These are phyloP conservation scores for Heliothis virescens DNA, from an alignment of 1,140 invertebrate genomes.

Conservation along the genomic window DNA sequence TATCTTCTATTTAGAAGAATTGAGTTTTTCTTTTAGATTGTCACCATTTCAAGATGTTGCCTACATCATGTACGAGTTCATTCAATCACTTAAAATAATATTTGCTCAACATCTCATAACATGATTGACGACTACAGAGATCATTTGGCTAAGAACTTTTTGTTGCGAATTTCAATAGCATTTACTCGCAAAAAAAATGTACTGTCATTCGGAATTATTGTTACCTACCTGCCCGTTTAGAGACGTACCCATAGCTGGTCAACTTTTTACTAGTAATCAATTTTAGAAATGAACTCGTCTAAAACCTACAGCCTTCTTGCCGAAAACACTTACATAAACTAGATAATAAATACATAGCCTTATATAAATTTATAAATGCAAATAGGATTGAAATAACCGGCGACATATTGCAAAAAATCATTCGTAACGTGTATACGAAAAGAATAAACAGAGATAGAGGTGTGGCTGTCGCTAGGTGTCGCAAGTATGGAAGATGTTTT, in stretches of 20 bases:
- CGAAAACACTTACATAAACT: constrained; percentile 1
- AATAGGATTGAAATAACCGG: constrained; percentile 16
- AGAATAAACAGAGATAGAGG: constrained; percentile 30
- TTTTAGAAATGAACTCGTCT: neutral
- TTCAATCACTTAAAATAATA: constrained; percentile 6
- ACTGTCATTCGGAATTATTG: constrained; percentile 9
- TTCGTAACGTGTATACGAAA: constrained; percentile 10
- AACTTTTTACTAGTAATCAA: neutral
- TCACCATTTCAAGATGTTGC: neutral
- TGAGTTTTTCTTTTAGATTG: neutral
- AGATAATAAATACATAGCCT: constrained; percentile 19
- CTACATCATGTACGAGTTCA: neutral
- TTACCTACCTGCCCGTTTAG: constrained; percentile 6
- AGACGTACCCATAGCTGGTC: neutral
- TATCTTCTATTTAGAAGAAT: neutral
- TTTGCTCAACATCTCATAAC: neutral
- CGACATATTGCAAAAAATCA: constrained; percentile 34
- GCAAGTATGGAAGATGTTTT: constrained; percentile 33
- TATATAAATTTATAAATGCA: constrained; percentile 38
- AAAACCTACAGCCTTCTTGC: neutral
- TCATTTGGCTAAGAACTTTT: constrained; percentile 29
- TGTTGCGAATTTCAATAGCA: constrained; percentile 29
- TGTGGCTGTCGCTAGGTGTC: constrained; percentile 32
- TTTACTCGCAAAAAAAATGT: constrained; percentile 7
- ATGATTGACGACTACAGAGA: constrained; percentile 6